These are phyloP conservation scores for Trissoscelio sp. DNA, from an alignment of 2,888 invertebrate species.

Conservation along the genomic window DNA sequence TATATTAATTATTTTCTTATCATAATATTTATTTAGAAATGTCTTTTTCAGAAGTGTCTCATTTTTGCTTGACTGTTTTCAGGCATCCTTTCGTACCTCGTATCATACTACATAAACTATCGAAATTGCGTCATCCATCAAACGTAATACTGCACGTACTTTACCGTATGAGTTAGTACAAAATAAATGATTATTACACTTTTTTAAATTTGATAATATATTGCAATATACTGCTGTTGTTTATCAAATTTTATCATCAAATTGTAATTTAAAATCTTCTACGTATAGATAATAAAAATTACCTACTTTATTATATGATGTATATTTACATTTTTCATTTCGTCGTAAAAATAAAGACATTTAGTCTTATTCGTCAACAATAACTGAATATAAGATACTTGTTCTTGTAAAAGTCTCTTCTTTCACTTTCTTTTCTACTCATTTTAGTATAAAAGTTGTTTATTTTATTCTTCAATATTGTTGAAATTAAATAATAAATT, in stretches of 20 bases:
- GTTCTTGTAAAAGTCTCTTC: too few relatives aligned
- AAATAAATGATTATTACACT: slow-evolving; percentile 43
- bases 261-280: neutral
- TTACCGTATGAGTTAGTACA: slow-evolving; percentile 27
- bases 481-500: too few relatives aligned
- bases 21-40: neutral
- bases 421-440: too few relatives aligned
- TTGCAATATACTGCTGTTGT: neutral
- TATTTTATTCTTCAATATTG: too few relatives aligned
- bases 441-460: too few relatives aligned
- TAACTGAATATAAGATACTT: too few relatives aligned
- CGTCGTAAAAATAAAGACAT: too few relatives aligned
- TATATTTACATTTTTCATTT: too few relatives aligned
- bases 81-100: slow-evolving; percentile 28
- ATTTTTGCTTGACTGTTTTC: slow-evolving; percentile 33
- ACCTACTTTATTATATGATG: too few relatives aligned
- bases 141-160: slow-evolving; percentile 49
- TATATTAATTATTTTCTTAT: neutral
- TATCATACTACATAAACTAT: slow-evolving; percentile 54
- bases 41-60: slow-evolving; percentile 10
- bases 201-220: slow-evolving; percentile 27
- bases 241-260: slow-evolving; percentile 7
- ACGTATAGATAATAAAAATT: neutral
- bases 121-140: slow-evolving; percentile 61
- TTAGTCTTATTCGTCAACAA: too few relatives aligned